Evolutionary conservation across 2,113 vertebrate species (phyloP).

Genomic region (Procapra przewalskii): DNA sequence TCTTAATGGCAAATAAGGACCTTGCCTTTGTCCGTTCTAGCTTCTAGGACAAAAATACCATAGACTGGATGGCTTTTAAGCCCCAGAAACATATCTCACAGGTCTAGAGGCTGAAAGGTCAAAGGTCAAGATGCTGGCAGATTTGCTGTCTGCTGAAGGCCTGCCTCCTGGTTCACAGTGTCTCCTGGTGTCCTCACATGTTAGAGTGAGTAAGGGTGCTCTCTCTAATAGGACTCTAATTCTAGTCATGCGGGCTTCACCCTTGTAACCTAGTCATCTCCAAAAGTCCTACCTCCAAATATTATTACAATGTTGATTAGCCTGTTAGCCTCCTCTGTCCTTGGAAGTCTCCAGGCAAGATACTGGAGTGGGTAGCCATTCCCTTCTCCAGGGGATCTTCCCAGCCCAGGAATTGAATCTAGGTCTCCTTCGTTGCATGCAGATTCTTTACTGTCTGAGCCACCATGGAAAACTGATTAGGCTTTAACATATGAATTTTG

Average conservation of each 20-base stretch:
- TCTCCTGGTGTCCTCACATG: neutral
- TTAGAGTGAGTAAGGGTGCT: neutral
- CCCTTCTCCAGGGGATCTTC: neutral
- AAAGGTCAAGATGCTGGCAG: neutral
- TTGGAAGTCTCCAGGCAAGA: neutral
- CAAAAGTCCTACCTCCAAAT: neutral
- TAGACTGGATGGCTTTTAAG: neutral
- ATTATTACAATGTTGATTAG: neutral
- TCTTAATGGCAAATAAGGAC: neutral
- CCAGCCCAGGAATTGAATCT: neutral
- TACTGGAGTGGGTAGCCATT: neutral
- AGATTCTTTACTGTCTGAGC: neutral
- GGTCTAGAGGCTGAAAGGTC: neutral
- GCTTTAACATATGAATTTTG: neutral
- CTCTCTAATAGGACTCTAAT: neutral
- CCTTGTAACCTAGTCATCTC: neutral
- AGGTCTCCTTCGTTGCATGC: neutral
- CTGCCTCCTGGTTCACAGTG: neutral
- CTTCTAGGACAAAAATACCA: neutral
- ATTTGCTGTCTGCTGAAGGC: neutral
- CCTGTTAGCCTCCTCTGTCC: neutral
- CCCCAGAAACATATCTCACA: neutral
- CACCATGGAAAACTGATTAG: neutral
- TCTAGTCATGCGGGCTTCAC: neutral
- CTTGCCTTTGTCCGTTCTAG: neutral